Evolutionary conservation across 2,888 invertebrate species (phyloP).

Genomic region (Biston stratarius): DNA sequence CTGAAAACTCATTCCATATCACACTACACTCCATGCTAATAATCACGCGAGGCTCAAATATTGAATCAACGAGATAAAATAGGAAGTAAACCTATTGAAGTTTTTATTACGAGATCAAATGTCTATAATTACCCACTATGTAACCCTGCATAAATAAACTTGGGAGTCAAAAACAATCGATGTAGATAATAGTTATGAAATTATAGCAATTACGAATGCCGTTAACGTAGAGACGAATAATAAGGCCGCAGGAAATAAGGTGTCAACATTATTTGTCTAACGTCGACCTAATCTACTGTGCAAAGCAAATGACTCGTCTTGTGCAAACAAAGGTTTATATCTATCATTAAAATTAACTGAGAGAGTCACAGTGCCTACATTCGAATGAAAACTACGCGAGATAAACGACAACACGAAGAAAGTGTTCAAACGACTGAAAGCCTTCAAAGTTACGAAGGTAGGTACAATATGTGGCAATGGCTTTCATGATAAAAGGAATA

Average conservation of each 20-base stretch:
- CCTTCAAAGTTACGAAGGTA: constrained; percentile 39
- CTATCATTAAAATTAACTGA: constrained; percentile 66
- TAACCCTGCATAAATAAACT: neutral
- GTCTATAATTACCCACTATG: neutral
- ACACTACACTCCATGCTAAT: neutral
- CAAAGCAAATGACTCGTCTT: constrained; percentile 68
- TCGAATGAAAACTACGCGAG: constrained; percentile 65
- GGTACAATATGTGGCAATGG: constrained; percentile 65
- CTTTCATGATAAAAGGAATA: constrained; percentile 56
- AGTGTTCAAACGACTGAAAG: constrained; percentile 59
- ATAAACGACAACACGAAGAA: constrained; percentile 64
- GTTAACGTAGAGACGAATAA: constrained; percentile 25
- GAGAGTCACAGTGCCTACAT: constrained; percentile 57
- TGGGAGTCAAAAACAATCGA: neutral
- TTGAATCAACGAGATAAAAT: constrained; percentile 16
- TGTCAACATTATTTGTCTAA: constrained; percentile 76
- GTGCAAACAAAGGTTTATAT: constrained; percentile 67
- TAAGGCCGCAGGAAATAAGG: constrained; percentile 72
- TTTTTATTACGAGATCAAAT: constrained; percentile 10
- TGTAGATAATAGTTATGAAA: neutral
- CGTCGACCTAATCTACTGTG: constrained; percentile 73
- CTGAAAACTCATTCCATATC: neutral
- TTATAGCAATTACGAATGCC: constrained; percentile 4
- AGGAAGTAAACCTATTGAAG: constrained; percentile 14
- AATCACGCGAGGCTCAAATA: constrained; percentile 20